Evolutionary conservation across 2,113 vertebrate species (phyloP), one percentile per base, ranked within the genome.

Genomic region (Campylorhamphus procurvoides): DNA sequence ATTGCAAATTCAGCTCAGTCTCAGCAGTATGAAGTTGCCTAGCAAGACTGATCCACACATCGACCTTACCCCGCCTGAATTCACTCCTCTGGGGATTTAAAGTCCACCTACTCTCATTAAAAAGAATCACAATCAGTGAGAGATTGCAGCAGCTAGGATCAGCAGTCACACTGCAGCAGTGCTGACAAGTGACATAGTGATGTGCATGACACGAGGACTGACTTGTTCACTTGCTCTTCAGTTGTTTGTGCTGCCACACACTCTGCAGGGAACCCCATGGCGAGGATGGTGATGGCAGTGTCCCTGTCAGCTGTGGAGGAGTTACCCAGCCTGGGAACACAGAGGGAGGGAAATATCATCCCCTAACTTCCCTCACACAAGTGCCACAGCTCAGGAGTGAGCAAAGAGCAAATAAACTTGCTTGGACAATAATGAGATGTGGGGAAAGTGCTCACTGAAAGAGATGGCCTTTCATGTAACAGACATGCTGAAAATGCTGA

Each of bases 201-300:
- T 0, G 0, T 27, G 42, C 8, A 18, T 0, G 5, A 60, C 0
- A 0, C 35, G 15, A 28, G 15, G 77, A n/a, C 29, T 58, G 49
- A 24, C 40, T 46, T 22, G 6, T 42, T 53, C 22, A 12, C 49
- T 63, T 23, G 31, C 42, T 72, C 39, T 15, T 46, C 69, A 20
- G 59, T 18, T 29, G 4, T 6, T 40, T 42, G 49, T 60, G 60
- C 60, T 84, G 20, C n/a, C 42, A 77, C 44, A 1, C 0, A 10
- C 44, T 46, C 89, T 39, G 6, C 16, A 17, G 24, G 53, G 20
- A 84, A 0, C 18, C 28, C 47, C n/a, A 4, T 1, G n/a, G 53
- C 64, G 53, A 58, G 35, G n/a, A 71, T 1, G 1, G 39, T 3
- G 69, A 27, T 46, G 39, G 63, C 59, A 40, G 31, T 18, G 42